Conservation (phyloP, 2,113 vertebrate genomes). For the Gila orcuttii region DNA sequence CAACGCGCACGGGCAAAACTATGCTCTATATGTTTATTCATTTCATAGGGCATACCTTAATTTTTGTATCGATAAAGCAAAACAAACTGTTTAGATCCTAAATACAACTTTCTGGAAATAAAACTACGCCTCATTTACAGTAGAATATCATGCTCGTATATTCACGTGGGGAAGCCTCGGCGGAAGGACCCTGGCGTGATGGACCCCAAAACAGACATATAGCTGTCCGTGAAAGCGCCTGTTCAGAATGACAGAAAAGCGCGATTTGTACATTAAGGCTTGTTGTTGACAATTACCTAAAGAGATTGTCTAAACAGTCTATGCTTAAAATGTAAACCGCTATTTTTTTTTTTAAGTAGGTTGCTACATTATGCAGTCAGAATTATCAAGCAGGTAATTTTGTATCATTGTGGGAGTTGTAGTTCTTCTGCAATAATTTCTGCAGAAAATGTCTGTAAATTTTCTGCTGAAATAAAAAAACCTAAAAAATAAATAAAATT, state of each 20-base stretch:
- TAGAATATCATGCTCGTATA: conserved; percentile 53
- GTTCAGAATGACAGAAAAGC: neutral
- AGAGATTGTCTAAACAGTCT: no score
- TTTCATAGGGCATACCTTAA: conserved; percentile 45
- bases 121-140: conserved; percentile 16
- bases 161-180: conserved; percentile 70
- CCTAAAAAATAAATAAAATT: no score
- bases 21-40: neutral
- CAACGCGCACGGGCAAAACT: neutral
- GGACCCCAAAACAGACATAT: conserved; percentile 58
- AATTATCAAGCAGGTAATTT: neutral
- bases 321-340: no score
- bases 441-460: no score
- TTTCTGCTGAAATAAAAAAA: no score
- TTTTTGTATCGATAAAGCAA: neutral
- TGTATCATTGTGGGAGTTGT: neutral
- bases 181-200: conserved; percentile 65
- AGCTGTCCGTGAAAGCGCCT: conserved; percentile 24
- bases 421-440: neutral
- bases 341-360: neutral
- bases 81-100: neutral
- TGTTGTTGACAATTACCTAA: neutral
- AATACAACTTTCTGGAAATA: neutral
- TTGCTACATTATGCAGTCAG: neutral
- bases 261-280: neutral